Base-by-base conservation (phyloP, 2,113 vertebrate genomes). In the Sarotherodon lohbergeri region DNA sequence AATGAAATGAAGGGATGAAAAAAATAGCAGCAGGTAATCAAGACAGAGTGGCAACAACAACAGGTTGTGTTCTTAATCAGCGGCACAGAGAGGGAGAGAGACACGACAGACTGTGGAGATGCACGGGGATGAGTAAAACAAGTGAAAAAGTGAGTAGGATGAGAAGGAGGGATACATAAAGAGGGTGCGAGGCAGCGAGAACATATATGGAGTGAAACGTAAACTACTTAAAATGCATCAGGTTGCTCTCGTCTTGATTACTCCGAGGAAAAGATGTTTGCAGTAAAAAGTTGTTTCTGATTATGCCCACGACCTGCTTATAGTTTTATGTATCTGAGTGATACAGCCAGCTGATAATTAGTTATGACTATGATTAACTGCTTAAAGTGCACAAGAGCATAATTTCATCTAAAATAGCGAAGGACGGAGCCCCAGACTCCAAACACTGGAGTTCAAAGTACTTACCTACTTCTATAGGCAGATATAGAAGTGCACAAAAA, bases 11-110 rank as follows among this genome's bases (percentile, higher is more conserved):
- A 92, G 89, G 83, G 90, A 92, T 89, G 85, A 86, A 86, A 93
- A 84, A 93, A 82, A 91, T 91, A 93, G 94, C 91, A 89, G 86
- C 9, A 93, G 85, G 93, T 96, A 95, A 95, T 96, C 95, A 96
- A 87, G 94, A 92, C 91, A 92, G 91, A 93, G 91, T 91, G 90
- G 89, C 76, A 86, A 94, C 91, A 95, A 95, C 94, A 96, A 95
- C 94, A 94, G 91, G 92, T 94, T 93, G 94, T 93, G 92, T 92
- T 93, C 92, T 94, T 94, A 95, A 95, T 95, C 93, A 95, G 93
- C 85, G 29, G 84, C 86, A 78, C 57, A 79, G 92, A 87, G 89
- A 41, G 68, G 10, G 81, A 54, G 84, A 81, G 82, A 50, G 89
- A 55, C 8, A 19, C 7, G 86, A 81, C 80, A 50, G 89, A 68